Conservation (phyloP, 2,113 vertebrate species). For the Tragelaphus scriptus region DNA sequence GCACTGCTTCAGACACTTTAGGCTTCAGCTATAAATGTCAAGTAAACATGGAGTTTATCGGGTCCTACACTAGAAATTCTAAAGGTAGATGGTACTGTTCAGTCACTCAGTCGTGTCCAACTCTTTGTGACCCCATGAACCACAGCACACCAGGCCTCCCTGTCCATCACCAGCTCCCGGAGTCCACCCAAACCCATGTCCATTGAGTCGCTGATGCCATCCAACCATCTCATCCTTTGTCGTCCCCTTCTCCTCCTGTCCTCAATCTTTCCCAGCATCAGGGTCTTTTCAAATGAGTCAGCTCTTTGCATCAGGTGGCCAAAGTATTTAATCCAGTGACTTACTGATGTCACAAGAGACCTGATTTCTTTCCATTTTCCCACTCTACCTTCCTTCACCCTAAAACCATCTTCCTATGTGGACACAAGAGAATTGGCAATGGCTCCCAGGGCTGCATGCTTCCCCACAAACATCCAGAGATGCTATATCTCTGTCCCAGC, state of each 20-base stretch:
- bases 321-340: neutral
- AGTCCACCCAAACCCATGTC: neutral
- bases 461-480: neutral
- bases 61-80: neutral
- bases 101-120: rapidly evolving
- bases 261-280: neutral
- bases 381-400: neutral
- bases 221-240: neutral
- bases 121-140: neutral
- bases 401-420: neutral
- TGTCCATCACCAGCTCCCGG: no score
- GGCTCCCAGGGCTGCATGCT: neutral
- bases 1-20: neutral
- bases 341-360: neutral
- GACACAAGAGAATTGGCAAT: neutral
- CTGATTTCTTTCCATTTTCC: neutral
- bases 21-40: neutral
- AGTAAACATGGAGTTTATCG: neutral
- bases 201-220: neutral
- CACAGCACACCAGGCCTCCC: no score
- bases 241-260: neutral
- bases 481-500: neutral
- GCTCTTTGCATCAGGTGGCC: neutral
- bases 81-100: neutral
- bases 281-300: neutral